Conservation (phyloP, 2,888 invertebrate species). For the Tenodera sinensis region DNA sequence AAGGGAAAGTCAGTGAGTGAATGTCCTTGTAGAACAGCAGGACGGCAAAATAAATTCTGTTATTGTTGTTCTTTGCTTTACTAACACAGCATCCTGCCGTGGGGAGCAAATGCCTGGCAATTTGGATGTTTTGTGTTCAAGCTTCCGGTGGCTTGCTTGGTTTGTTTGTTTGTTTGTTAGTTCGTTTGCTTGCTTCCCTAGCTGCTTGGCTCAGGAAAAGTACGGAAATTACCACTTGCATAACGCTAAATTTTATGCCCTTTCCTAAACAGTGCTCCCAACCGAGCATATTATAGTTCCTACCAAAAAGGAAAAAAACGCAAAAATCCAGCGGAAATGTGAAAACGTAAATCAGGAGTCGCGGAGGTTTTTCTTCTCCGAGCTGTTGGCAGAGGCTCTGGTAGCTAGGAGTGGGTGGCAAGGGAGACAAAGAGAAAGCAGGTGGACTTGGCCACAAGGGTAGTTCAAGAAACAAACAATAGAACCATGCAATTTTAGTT, state of each 20-base stretch:
- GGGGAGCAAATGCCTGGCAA: constrained; percentile 29
- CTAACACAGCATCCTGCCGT: neutral
- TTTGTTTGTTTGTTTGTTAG: constrained; percentile 4
- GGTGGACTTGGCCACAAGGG: neutral
- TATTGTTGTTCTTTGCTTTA: constrained; percentile 23
- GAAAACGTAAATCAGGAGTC: constrained; percentile 23
- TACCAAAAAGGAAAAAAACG: neutral
- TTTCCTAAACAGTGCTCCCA: constrained; percentile 28
- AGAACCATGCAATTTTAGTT: too few relatives aligned
- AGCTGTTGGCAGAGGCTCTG: neutral
- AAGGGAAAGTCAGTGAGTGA: neutral
- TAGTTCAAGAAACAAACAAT: neutral
- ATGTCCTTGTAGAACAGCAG: neutral
- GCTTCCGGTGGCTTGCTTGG: constrained; percentile 7
- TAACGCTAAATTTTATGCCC: constrained; percentile 29
- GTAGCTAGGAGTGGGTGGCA: neutral
- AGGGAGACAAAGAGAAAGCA: neutral
- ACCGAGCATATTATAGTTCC: constrained; percentile 27
- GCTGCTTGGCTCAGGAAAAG: constrained; percentile 20
- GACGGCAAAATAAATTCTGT: constrained; percentile 5
- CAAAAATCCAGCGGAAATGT: constrained; percentile 23
- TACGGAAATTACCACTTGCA: constrained; percentile 31
- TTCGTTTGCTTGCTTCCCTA: neutral
- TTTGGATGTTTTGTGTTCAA: constrained; percentile 29
- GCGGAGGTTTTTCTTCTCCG: neutral